Evolutionary conservation across 1,140 invertebrate genomes (phyloP).

Genomic region (Batillaria attramentaria): DNA sequence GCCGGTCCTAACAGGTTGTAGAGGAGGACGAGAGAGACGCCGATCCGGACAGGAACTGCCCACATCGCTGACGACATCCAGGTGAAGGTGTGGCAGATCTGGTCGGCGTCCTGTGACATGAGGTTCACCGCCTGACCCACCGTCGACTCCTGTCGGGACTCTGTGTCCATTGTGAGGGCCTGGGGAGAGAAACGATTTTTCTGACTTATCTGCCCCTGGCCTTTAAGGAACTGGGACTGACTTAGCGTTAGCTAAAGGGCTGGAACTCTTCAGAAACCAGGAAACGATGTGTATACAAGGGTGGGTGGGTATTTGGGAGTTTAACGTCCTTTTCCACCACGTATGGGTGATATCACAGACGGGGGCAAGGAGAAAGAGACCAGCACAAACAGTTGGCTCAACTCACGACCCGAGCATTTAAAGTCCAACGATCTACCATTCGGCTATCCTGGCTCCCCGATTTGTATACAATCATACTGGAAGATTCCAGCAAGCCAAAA

Average conservation of each 20-base stretch:
- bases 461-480: too few species aligned
- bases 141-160: constrained; percentile 68
- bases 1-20: background rate
- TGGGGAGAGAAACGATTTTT: constrained; percentile 29
- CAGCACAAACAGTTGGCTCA: too few species aligned
- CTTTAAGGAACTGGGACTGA: background rate
- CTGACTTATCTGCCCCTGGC: background rate
- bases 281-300: background rate
- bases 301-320: too few species aligned
- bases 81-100: background rate
- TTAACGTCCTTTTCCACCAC: too few species aligned
- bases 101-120: constrained; percentile 73
- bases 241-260: background rate
- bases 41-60: background rate
- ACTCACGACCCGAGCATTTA: too few species aligned
- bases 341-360: background rate
- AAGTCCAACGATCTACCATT: too few species aligned
- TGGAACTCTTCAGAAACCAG: background rate
- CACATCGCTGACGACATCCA: background rate
- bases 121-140: constrained; percentile 76
- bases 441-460: too few species aligned
- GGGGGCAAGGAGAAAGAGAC: too few species aligned
- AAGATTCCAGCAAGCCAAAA: too few species aligned
- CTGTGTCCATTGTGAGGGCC: constrained; percentile 57
- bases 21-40: background rate